Conservation (phyloP, 2,113 vertebrate species). For the Nymphicus hollandicus region DNA sequence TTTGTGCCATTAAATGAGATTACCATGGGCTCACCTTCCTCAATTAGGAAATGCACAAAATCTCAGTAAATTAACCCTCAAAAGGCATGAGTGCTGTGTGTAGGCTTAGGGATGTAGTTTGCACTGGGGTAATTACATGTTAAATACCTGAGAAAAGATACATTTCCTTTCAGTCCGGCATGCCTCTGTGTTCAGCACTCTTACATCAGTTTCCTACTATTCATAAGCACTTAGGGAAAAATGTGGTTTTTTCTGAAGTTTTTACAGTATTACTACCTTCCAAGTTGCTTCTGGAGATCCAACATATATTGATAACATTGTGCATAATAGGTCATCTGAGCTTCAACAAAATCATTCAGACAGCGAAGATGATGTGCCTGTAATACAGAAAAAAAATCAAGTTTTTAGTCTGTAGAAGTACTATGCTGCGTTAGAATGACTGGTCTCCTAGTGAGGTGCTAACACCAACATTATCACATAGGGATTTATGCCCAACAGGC, state of each 20-base stretch:
- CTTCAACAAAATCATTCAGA: slow-evolving; percentile 96
- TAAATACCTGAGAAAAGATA: not conserved
- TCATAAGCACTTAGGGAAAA: not conserved
- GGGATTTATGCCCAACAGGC: not conserved
- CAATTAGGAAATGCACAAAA: not conserved
- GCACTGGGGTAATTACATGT: not conserved
- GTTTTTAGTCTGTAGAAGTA: not conserved
- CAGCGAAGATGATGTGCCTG: slow-evolving; percentile 97
- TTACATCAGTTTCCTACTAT: not conserved
- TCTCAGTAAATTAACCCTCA: not conserved
- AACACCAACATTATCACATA: not conserved
- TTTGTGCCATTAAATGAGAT: not conserved
- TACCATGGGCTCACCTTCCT: not conserved
- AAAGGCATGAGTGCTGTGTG: not conserved
- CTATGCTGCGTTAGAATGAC: not conserved
- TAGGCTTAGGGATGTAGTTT: not conserved
- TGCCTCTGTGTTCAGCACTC: not conserved
- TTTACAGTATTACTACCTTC: slow-evolving; percentile 80
- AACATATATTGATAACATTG: slow-evolving; percentile 99
- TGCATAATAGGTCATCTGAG: slow-evolving; percentile 95
- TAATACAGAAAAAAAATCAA: not conserved
- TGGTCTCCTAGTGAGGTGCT: not conserved
- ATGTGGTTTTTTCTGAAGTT: not conserved
- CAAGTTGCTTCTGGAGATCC: slow-evolving; percentile 97
- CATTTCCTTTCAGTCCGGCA: not conserved